A percentile compares a stretch with the other conserved stretches of the same genome.
These are phyloP conservation scores for Colaptes auratus DNA, from an alignment of 2,113 vertebrate species.

Conservation along the genomic window DNA sequence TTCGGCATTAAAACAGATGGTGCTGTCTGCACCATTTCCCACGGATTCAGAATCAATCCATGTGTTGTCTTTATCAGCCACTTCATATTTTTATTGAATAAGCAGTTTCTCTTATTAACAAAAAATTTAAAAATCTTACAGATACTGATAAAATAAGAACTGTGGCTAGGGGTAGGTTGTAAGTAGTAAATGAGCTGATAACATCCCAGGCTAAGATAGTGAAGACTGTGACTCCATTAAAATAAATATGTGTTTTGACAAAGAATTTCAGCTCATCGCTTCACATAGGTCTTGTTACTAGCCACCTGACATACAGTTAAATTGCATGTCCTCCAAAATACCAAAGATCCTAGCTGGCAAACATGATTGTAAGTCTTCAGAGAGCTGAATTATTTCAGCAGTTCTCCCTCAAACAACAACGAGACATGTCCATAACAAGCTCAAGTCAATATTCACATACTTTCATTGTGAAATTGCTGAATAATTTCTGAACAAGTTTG, in stretches of 20 bases:
- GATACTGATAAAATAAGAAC: neutral
- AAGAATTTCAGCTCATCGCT: neutral
- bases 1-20: neutral
- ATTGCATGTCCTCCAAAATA: neutral
- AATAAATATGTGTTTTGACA: neutral
- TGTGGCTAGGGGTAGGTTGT: neutral
- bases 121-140: neutral
- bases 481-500: neutral
- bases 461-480: neutral
- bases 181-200: neutral
- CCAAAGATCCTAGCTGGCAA: neutral
- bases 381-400: neutral
- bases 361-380: neutral
- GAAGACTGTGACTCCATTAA: neutral
- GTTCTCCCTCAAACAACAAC: neutral
- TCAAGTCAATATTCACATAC: neutral
- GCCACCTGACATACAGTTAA: neutral
- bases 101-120: neutral
- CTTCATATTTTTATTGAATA: neutral
- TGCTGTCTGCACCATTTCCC: neutral
- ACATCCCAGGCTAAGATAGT: neutral
- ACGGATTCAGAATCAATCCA: neutral
- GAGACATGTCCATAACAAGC: neutral
- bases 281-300: neutral
- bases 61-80: neutral